Conservation (phyloP, 1,140 invertebrate species). For the Macrobrachium nipponense region DNA sequence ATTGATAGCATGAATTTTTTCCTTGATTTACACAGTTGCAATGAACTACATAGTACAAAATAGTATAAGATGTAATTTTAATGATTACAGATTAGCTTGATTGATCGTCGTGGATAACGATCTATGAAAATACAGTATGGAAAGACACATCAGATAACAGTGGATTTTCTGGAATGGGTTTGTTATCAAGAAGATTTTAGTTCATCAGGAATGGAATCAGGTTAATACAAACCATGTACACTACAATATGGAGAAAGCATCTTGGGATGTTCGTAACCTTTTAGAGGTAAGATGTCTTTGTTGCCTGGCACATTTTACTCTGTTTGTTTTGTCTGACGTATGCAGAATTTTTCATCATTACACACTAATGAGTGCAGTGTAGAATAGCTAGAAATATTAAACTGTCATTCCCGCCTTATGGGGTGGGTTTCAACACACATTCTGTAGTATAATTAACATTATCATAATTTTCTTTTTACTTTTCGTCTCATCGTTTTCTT, state of each 20-base stretch:
- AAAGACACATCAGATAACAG: constrained; percentile 82
- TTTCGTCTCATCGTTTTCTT: too few relatives aligned
- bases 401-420: too few relatives aligned
- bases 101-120: constrained; percentile 94
- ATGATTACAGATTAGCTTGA: constrained; percentile 84
- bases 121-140: constrained; percentile 94
- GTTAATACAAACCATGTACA: constrained; percentile 88
- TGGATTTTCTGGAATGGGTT: constrained; percentile 90
- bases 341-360: too few relatives aligned
- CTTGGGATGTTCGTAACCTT: constrained; percentile 92
- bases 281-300: constrained; percentile 78
- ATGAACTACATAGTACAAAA: neutral
- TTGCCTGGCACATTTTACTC: neutral
- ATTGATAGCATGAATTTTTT: neutral
- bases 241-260: constrained; percentile 92
- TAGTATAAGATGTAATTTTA: too few relatives aligned
- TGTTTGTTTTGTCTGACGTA: too few relatives aligned
- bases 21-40: neutral
- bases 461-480: too few relatives aligned
- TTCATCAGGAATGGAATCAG: constrained; percentile 89
- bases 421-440: too few relatives aligned
- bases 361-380: too few relatives aligned
- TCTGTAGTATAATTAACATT: too few relatives aligned
- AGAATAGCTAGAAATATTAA: too few relatives aligned
- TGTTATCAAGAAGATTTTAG: constrained; percentile 94